Evolutionary conservation across 1,140 invertebrate genomes (phyloP).

Genomic region (Halesus radiatus): DNA sequence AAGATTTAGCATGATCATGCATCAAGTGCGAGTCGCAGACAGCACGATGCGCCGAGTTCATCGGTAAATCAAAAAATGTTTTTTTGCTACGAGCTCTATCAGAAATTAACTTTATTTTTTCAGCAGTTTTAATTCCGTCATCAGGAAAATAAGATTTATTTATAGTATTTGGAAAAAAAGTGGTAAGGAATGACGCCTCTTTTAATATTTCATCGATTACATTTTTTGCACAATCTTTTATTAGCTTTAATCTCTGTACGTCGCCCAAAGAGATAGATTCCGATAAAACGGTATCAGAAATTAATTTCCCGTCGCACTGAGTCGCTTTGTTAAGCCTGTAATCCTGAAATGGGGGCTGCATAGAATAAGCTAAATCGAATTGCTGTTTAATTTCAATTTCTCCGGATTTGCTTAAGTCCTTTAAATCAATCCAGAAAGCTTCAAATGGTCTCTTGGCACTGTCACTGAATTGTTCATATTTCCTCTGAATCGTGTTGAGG

Average conservation of each 20-base stretch:
- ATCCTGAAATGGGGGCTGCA: no score
- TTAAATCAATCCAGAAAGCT: conserved; percentile 17
- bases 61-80: no score
- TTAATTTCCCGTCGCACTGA: no score
- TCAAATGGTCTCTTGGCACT: conserved; percentile 1
- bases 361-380: not conserved
- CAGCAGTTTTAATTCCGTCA: not conserved
- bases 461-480: not conserved
- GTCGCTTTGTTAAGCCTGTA: no score
- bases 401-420: not conserved
- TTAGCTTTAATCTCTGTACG: not conserved
- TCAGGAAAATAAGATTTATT: not conserved
- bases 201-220: not conserved
- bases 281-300: no score
- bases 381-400: conserved; percentile 7
- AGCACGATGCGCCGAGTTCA: no score
- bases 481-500: not conserved
- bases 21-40: no score
- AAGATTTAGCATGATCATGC: not conserved
- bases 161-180: no score
- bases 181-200: not conserved
- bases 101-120: not conserved
- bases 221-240: not conserved
- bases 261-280: no score
- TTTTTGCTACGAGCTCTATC: no score